A percentile compares a stretch with the other conserved stretches of the same genome.
Conservation (phyloP, 2,113 vertebrate species). For the Podarcis cretensis region DNA sequence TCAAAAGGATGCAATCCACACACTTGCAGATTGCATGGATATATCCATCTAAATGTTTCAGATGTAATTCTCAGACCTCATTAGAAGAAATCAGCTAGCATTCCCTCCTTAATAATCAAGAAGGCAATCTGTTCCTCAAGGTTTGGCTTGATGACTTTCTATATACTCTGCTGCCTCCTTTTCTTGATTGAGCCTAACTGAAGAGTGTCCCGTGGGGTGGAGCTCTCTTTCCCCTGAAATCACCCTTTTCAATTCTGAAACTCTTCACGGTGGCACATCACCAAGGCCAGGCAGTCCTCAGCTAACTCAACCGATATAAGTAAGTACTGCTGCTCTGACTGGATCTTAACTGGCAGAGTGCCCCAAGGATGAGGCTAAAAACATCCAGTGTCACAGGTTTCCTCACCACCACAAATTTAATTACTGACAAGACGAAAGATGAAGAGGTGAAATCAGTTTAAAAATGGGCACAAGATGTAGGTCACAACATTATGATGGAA, state of each 20-base stretch:
- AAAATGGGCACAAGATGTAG: too few relatives aligned
- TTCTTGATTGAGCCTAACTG: constrained; percentile 9
- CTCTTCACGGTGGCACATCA: not conserved
- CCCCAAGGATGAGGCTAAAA: not conserved
- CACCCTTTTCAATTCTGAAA: not conserved
- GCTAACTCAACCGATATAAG: not conserved
- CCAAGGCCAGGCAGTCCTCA: not conserved
- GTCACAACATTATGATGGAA: too few relatives aligned
- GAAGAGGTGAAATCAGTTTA: too few relatives aligned
- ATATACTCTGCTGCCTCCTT: not conserved
- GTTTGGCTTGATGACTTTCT: not conserved
- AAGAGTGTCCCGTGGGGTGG: not conserved
- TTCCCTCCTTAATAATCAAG: constrained; percentile 6
- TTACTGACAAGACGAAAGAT: too few relatives aligned
- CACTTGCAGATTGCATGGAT: not conserved
- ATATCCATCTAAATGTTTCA: not conserved
- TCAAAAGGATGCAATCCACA: not conserved
- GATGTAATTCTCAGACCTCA: not conserved
- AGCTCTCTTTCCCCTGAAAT: not conserved
- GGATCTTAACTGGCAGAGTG: not conserved
- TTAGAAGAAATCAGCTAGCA: not conserved
- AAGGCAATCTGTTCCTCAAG: not conserved
- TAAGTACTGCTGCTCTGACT: not conserved
- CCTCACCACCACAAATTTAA: too few relatives aligned
- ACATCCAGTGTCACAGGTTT: not conserved